Conservation (phyloP, 1,140 invertebrate genomes). For the Eumaeus atala region DNA sequence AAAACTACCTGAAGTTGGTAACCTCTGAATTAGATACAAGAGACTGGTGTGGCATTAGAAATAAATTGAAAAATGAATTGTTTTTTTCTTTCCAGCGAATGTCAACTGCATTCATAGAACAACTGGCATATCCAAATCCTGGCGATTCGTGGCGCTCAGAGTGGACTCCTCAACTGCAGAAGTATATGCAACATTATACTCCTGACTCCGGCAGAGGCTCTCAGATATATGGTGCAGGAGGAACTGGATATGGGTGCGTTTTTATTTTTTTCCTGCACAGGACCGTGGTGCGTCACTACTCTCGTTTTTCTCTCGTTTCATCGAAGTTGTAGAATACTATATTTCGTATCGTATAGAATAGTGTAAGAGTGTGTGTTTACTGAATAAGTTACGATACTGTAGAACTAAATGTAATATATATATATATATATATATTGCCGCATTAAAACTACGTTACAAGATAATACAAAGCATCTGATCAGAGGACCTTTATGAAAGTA, state of each 20-base stretch:
- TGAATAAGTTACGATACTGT: no score
- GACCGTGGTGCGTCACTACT: no score
- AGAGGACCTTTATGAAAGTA: no score
- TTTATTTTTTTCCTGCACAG: no score
- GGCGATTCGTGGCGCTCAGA: slow-evolving; percentile 72
- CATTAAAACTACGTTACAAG: no score
- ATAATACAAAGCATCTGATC: background rate
- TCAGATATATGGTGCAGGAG: slow-evolving; percentile 61
- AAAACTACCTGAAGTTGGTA: no score
- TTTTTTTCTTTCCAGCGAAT: slow-evolving; percentile 52
- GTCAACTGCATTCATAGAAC: slow-evolving; percentile 71
- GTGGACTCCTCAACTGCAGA: slow-evolving; percentile 67
- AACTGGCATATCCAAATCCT: slow-evolving; percentile 66
- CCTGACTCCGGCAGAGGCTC: slow-evolving; percentile 69
- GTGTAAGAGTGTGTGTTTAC: no score
- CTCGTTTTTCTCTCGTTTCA: background rate
- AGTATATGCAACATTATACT: slow-evolving; percentile 71
- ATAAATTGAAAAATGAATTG: slow-evolving; percentile 9
- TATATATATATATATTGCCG: no score
- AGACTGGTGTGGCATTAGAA: background rate
- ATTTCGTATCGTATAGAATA: no score
- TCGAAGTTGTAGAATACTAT: no score
- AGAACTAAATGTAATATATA: no score
- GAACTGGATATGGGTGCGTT: slow-evolving; percentile 62
- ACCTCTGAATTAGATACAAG: no score